Percentiles rank a stretch among this genome's conserved stretches.
Evolutionary conservation across 1,140 invertebrate genomes (phyloP).

Genomic region (Chymomyza costata): DNA sequence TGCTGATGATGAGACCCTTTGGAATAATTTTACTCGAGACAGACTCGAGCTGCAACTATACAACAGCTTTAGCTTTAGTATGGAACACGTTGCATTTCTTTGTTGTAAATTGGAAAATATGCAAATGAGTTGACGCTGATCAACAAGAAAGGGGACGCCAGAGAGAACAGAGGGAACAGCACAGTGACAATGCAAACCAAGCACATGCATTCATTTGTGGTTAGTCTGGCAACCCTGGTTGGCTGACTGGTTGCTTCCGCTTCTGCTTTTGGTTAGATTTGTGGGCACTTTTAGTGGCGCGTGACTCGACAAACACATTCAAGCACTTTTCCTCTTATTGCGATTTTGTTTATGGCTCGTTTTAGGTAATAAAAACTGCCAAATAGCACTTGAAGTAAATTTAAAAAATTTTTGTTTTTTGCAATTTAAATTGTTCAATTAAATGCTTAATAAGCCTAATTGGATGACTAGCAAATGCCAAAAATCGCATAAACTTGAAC

Average conservation of each 20-base stretch:
- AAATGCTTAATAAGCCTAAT: constrained; percentile 46
- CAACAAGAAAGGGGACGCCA: constrained; percentile 16
- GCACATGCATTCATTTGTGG: constrained; percentile 33
- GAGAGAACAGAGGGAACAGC: not conserved
- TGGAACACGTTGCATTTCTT: constrained; percentile 59
- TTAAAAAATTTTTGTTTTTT: no score
- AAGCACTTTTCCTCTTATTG: not conserved
- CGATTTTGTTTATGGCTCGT: constrained; percentile 4
- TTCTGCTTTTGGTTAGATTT: constrained; percentile 33
- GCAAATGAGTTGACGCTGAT: constrained; percentile 53
- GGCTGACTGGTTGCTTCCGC: not conserved
- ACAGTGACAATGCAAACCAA: constrained; percentile 13
- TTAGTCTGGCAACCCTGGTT: constrained; percentile 16
- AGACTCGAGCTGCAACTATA: no score
- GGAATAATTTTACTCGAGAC: no score
- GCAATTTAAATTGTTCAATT: no score
- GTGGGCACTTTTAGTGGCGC: constrained; percentile 40
- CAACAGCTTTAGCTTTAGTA: not conserved
- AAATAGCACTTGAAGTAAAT: constrained; percentile 40
- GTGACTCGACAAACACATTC: constrained; percentile 24
- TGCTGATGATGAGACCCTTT: no score
- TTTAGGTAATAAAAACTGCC: constrained; percentile 27
- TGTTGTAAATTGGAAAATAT: constrained; percentile 68
- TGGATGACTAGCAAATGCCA: constrained; percentile 31
- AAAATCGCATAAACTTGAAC: no score